Conservation (phyloP, 2,797 vertebrate species). For the Anguilla marmorata region DNA sequence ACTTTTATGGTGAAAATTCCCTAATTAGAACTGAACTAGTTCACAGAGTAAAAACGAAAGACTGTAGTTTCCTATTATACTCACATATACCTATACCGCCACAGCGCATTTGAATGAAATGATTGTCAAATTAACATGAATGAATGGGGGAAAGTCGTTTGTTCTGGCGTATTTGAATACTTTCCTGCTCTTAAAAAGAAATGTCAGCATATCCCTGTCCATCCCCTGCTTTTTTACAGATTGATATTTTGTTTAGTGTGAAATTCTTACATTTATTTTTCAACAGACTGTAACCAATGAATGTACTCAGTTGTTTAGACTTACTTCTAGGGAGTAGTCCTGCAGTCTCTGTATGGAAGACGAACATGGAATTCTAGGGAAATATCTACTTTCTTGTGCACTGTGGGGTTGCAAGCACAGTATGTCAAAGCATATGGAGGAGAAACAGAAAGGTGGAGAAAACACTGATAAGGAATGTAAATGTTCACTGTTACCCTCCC, state of each 20-base stretch:
- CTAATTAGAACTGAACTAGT: slow-evolving; percentile 46
- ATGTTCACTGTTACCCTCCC: not conserved
- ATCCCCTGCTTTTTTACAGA: not conserved
- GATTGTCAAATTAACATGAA: slow-evolving; percentile 57
- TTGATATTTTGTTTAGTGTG: not conserved
- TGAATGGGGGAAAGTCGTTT: slow-evolving; percentile 42
- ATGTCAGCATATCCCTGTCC: not conserved
- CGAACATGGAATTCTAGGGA: not conserved
- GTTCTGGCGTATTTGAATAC: not conserved
- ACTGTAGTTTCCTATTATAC: slow-evolving; percentile 74
- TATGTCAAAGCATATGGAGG: not conserved
- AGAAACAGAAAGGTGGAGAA: not conserved
- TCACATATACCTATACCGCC: slow-evolving; percentile 49
- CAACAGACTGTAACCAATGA: not conserved
- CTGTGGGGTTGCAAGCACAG: not conserved
- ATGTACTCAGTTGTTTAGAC: not conserved
- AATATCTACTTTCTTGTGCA: not conserved
- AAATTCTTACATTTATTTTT: not conserved
- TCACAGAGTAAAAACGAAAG: slow-evolving; percentile 72
- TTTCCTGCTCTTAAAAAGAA: not conserved
- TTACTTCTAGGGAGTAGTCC: not conserved
- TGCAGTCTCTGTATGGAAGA: not conserved
- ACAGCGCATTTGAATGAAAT: slow-evolving; percentile 18
- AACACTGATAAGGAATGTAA: not conserved
- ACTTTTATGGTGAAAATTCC: slow-evolving; percentile 74